Conservation (phyloP, 2,888 invertebrate genomes). For the Caenorhabditis uteleia region DNA sequence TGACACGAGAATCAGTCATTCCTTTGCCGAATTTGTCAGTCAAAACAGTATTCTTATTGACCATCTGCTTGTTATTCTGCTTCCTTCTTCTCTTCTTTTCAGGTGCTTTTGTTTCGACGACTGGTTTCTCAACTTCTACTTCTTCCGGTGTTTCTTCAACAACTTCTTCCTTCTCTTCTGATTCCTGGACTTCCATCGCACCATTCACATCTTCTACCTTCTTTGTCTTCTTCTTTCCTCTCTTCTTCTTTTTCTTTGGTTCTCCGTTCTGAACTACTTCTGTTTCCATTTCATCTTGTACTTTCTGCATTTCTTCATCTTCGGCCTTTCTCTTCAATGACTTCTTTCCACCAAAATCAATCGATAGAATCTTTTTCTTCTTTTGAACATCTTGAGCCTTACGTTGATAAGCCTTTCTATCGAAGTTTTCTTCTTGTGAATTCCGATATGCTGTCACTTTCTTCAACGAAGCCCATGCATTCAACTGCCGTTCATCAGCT, state of each 20-base stretch:
- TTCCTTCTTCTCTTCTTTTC: conserved; percentile 6
- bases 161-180: conserved; percentile 6
- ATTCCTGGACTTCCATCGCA: conserved; percentile 1
- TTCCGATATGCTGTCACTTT: conserved; percentile 74
- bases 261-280: conserved; percentile 4
- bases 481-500: conserved; percentile 90
- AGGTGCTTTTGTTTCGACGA: not conserved
- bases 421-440: conserved; percentile 81
- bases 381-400: conserved; percentile 80
- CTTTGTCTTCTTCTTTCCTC: conserved; percentile 31
- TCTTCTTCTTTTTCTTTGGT: conserved; percentile 32
- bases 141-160: conserved; percentile 4
- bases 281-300: not conserved
- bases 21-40: conserved; percentile 25
- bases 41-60: conserved; percentile 24
- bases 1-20: conserved; percentile 79
- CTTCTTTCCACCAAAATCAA: conserved; percentile 46
- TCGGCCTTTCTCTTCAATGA: conserved; percentile 33
- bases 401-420: conserved; percentile 79
- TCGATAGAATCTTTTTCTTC: conserved; percentile 79
- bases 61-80: not conserved
- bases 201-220: not conserved
- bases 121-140: conserved; percentile 8
- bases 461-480: conserved; percentile 91
- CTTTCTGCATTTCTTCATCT: conserved; percentile 23